Evolutionary conservation across 2,888 invertebrate genomes (phyloP).

Genomic region (Anagyrus pseudococci): DNA sequence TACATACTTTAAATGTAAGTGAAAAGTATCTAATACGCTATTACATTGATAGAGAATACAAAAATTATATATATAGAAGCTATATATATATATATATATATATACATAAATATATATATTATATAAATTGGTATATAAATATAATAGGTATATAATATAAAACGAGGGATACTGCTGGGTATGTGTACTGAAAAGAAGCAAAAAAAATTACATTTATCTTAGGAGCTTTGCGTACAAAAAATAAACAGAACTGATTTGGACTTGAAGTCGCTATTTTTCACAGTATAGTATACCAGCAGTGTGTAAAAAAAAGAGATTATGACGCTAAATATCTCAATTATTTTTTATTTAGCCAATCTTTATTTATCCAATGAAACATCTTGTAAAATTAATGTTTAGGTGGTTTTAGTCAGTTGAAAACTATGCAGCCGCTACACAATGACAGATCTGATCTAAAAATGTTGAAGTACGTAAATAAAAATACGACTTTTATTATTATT

Average conservation of each 20-base stretch:
- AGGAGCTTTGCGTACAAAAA: slow-evolving; percentile 41
- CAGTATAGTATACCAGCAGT: slow-evolving; percentile 38
- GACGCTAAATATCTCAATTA: slow-evolving; percentile 37
- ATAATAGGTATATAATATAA: slow-evolving; percentile 53
- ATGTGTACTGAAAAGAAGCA: slow-evolving; percentile 43
- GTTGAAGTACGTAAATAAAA: slow-evolving; percentile 16
- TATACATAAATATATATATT: slow-evolving; percentile 46
- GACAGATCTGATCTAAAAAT: slow-evolving; percentile 33
- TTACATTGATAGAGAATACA: slow-evolving; percentile 57
- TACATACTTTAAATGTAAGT: slow-evolving; percentile 60
- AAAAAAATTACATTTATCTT: slow-evolving; percentile 38
- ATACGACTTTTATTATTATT: slow-evolving; percentile 17
- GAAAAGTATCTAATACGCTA: slow-evolving; percentile 58
- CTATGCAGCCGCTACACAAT: slow-evolving; percentile 14
- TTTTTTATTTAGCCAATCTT: slow-evolving; percentile 33
- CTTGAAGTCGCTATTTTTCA: slow-evolving; percentile 37
- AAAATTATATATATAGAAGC: slow-evolving; percentile 50
- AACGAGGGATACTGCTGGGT: slow-evolving; percentile 55
- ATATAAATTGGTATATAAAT: slow-evolving; percentile 50
- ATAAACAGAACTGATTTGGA: slow-evolving; percentile 40
- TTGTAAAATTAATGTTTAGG: neutral
- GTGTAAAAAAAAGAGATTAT: slow-evolving; percentile 39
- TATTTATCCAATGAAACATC: slow-evolving; percentile 2
- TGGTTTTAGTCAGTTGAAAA: no score
- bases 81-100: slow-evolving; percentile 50